phyloP scores from a whole-genome alignment of 35 echinoderm and acorn worm species.

The Amphiura filiformis region DNA sequence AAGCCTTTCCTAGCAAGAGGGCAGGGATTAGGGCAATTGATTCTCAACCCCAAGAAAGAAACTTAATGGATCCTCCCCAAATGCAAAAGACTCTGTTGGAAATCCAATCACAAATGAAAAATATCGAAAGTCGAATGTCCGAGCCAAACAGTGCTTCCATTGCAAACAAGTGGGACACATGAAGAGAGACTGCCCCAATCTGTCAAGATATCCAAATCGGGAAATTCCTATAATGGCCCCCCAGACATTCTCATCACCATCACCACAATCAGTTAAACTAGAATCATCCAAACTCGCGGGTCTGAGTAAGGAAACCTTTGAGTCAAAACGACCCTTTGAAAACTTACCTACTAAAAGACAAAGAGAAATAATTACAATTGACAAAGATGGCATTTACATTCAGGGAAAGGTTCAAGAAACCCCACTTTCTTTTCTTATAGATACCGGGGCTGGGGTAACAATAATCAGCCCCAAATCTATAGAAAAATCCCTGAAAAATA shows the following conservation, averaged over 20 bases:
- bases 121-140: too few species aligned
- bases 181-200: too few species aligned
- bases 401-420: not conserved
- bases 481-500: not conserved
- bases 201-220: too few species aligned
- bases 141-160: too few species aligned
- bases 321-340: not conserved
- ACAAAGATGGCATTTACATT: not conserved
- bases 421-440: not conserved
- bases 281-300: not conserved
- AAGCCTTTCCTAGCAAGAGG: not conserved
- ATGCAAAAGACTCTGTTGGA: too few species aligned
- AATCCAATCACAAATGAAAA: too few species aligned
- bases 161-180: too few species aligned
- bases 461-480: not conserved
- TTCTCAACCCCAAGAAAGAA: not conserved
- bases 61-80: too few species aligned
- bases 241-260: too few species aligned
- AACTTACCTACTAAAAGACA: too few species aligned
- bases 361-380: not conserved
- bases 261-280: not conserved
- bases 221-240: too few species aligned
- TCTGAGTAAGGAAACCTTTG: not conserved
- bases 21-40: not conserved
- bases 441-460: not conserved